Evolutionary conservation across 2,113 vertebrate genomes (phyloP).

Genomic region (Limnothrissa miodon): DNA sequence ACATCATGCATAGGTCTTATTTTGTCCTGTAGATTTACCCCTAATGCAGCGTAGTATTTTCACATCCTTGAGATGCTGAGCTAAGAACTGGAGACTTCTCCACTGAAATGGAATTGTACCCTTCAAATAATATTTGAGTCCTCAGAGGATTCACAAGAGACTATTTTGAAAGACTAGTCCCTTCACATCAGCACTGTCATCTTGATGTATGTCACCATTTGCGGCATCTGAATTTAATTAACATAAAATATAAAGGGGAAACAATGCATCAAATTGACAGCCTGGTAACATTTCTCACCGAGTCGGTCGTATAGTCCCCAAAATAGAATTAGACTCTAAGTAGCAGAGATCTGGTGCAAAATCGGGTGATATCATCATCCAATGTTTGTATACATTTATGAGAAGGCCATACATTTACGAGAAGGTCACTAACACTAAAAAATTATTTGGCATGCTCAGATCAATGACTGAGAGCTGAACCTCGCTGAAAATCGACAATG

Average conservation of each 20-base stretch:
- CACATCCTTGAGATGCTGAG: neutral
- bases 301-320: neutral
- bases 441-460: neutral
- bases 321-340: neutral
- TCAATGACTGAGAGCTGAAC: too few species aligned
- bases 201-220: conserved; percentile 42
- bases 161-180: conserved; percentile 6
- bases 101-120: neutral
- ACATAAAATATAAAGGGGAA: conserved; percentile 39
- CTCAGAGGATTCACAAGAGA: neutral
- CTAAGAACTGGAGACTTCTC: neutral
- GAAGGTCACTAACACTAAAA: neutral
- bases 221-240: conserved; percentile 45
- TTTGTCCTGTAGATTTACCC: neutral
- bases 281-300: neutral
- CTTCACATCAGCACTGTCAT: conserved; percentile 34
- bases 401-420: neutral
- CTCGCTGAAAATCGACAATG: too few species aligned
- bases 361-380: neutral
- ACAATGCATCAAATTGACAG: conserved; percentile 46
- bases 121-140: neutral
- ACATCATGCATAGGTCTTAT: neutral
- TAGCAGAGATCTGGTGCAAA: neutral
- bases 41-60: neutral
- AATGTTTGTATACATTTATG: neutral